These are phyloP conservation scores for Perizoma flavofasciatum DNA, from an alignment of 2,888 invertebrate genomes.

Conservation along the genomic window DNA sequence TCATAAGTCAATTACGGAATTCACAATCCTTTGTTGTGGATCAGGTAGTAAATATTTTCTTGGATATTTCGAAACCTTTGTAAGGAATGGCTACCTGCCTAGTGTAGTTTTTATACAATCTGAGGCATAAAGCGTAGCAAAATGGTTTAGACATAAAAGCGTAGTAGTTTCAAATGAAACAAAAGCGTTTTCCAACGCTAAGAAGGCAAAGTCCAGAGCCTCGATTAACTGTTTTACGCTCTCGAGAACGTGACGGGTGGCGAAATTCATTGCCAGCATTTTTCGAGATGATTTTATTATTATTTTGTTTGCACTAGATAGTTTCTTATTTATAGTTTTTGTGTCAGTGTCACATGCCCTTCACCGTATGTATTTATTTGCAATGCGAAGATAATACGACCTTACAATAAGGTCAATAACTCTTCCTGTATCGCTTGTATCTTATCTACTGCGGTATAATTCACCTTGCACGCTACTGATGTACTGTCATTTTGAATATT, in stretches of 20 bases:
- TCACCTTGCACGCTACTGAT: slow-evolving; percentile 11
- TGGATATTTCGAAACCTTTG: slow-evolving; percentile 15
- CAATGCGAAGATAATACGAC: slow-evolving; percentile 27
- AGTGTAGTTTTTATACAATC: no score
- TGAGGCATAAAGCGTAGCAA: no score
- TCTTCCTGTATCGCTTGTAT: slow-evolving; percentile 27
- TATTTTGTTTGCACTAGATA: no score
- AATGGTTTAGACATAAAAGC: no score
- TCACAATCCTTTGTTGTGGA: slow-evolving; percentile 14
- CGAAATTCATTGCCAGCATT: no score
- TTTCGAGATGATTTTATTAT: no score
- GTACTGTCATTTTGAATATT: background rate
- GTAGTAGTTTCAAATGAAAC: no score
- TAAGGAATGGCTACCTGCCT: background rate
- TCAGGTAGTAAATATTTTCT: slow-evolving; percentile 31
- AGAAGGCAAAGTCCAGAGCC: no score
- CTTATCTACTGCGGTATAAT: slow-evolving; percentile 16
- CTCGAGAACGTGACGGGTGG: no score
- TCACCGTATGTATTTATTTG: slow-evolving; percentile 29
- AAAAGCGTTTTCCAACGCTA: no score
- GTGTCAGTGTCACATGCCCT: slow-evolving; percentile 27
- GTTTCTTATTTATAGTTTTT: slow-evolving; percentile 1
- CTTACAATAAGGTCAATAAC: slow-evolving; percentile 28
- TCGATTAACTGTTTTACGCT: no score
- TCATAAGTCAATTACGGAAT: slow-evolving; percentile 18